Evolutionary conservation across 1,140 invertebrate species (phyloP).

Genomic region (Dendrolimus kikuchii): DNA sequence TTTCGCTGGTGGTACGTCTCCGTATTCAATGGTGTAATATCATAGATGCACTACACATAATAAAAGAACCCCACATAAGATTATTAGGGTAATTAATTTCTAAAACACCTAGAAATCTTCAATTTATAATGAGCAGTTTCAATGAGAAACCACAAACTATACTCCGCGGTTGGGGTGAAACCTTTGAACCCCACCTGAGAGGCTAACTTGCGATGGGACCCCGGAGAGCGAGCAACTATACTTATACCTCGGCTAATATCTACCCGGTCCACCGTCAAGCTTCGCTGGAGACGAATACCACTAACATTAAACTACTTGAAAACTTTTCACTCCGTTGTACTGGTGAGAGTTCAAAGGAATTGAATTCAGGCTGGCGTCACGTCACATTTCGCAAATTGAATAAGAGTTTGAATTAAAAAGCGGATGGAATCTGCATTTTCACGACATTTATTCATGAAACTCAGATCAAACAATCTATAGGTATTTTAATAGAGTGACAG

Average conservation of each 20-base stretch:
- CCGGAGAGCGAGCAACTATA: slow-evolving; percentile 33
- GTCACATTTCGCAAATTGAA: too few relatives aligned
- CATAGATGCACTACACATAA: too few relatives aligned
- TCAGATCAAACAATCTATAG: background rate
- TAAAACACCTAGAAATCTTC: too few relatives aligned
- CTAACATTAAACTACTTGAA: slow-evolving; percentile 24
- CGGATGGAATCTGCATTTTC: background rate
- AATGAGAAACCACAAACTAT: too few relatives aligned
- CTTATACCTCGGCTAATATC: slow-evolving; percentile 31
- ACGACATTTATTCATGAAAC: slow-evolving; percentile 3
- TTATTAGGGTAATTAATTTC: too few relatives aligned
- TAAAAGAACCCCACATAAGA: too few relatives aligned
- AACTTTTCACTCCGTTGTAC: slow-evolving; percentile 8
- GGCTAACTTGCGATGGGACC: slow-evolving; percentile 30
- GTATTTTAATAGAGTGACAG: slow-evolving; percentile 5
- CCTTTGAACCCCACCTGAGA: background rate
- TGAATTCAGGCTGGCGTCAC: too few relatives aligned
- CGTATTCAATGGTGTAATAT: too few relatives aligned
- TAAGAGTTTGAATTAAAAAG: too few relatives aligned
- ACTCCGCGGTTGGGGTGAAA: too few relatives aligned
- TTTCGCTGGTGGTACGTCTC: too few relatives aligned
- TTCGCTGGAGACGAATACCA: slow-evolving; percentile 26
- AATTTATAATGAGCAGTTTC: too few relatives aligned
- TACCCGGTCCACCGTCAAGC: slow-evolving; percentile 24
- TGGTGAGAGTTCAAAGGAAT: slow-evolving; percentile 1